Evolutionary conservation across 2,888 invertebrate genomes (phyloP), one percentile per base, ranked within the genome.

Genomic region (Tortricodes alternella): DNA sequence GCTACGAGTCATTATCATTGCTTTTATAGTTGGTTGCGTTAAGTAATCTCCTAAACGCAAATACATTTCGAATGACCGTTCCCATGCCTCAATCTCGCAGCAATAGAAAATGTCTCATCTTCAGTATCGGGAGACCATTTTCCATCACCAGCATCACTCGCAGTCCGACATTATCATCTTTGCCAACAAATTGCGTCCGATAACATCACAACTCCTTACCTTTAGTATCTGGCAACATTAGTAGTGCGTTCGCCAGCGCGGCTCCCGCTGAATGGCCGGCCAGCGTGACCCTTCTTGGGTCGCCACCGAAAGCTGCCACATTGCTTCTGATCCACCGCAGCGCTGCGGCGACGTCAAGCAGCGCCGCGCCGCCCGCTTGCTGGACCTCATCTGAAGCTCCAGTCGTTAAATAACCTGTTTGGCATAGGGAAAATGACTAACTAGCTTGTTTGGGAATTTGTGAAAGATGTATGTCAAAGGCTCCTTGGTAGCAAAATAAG

Each of bases 211-310:
- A n/a, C 6, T 15, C 38, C 11, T 49, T 51, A 94, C 95, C 95
- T 91, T 94, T 95, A 43, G 95, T 94, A 21, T 94, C 93, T 0
- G 96, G 95, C 49, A 96, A 94, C 71, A 97, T 93, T 73, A 97
- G 94, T 53, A 98, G 92, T 35, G 97, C 92, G 80, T 96, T 96
- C 63, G 94, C 96, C 29, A 97, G 91, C 1, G 96, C 96, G 0
- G 97, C 97, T 1, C 97, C 98, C 2, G 95, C 95, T 49, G 95
- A 96, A 86, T 97, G 97, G 1, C 96, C 98, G 63, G 96, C 92
- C 35, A 98, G 85, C 18, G 97, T 97, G 60, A 98, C 93, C 48
- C 96, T 91, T 41, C 92, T 87, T 0, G 96, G 94, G 86, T 98
- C 97, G 0, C 98, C 98, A n/a, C 97, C 97, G 81, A 98, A 98